phyloP scores from a whole-genome alignment of 64 coral and sea anemone genomes.

The Actinia tenebrosa region DNA sequence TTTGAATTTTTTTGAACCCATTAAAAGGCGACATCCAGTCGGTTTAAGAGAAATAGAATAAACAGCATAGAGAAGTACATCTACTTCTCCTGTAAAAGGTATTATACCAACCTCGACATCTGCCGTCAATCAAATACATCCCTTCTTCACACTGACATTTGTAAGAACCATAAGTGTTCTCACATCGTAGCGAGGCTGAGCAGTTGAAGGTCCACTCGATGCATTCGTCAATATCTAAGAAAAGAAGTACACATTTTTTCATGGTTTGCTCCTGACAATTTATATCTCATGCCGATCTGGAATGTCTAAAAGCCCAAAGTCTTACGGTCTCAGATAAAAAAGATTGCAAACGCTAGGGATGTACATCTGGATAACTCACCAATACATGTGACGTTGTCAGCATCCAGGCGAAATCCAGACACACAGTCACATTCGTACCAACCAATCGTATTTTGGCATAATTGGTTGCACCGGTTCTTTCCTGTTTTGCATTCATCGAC shows the following conservation, averaged over 20 bases:
- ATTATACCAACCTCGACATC: slow-evolving; percentile 20
- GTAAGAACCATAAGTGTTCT: slow-evolving; percentile 29
- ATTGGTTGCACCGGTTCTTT: not conserved
- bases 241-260: no score
- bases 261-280: no score
- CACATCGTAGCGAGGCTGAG: not conserved
- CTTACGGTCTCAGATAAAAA: not conserved
- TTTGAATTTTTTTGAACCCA: no score
- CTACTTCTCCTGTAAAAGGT: no score
- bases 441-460: slow-evolving; percentile 11
- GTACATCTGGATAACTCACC: not conserved
- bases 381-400: slow-evolving; percentile 20
- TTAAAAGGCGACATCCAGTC: no score
- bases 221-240: slow-evolving; percentile 20
- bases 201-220: slow-evolving; percentile 5
- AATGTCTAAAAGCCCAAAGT: no score
- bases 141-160: slow-evolving; percentile 33
- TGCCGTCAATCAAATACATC: slow-evolving; percentile 21
- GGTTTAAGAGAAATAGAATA: no score
- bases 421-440: not conserved
- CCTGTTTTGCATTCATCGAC: slow-evolving; percentile 26
- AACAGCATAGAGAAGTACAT: no score
- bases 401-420: not conserved
- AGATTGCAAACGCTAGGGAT: no score
- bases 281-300: no score